Percentiles rank a stretch among this genome's conserved stretches.
These are phyloP conservation scores for Tigriopus californicus DNA, from an alignment of 2,888 invertebrate genomes.

Conservation along the genomic window DNA sequence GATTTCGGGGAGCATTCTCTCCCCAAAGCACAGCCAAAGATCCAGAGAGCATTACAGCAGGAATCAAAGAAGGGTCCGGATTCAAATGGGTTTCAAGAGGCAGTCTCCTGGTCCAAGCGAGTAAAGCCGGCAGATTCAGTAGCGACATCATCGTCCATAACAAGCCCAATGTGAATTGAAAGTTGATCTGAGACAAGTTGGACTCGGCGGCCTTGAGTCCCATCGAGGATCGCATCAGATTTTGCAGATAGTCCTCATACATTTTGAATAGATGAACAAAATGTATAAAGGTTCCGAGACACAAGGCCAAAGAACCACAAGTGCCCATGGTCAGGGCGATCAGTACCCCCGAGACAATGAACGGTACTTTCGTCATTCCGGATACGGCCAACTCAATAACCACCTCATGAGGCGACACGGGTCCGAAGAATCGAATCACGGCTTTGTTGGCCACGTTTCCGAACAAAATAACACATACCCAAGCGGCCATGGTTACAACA, in stretches of 20 bases:
- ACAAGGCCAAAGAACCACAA: conserved; percentile 52
- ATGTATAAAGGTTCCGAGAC: conserved; percentile 44
- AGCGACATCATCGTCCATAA: conserved; percentile 43
- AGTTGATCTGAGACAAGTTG: conserved; percentile 35
- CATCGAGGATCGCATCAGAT: conserved; percentile 32
- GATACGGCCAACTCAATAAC: conserved; percentile 19
- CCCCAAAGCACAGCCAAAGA: background rate
- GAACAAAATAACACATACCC: conserved; percentile 41
- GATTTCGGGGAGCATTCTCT: background rate
- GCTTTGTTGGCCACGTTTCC: conserved; percentile 49
- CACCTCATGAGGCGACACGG: conserved; percentile 15
- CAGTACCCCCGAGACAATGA: conserved; percentile 42
- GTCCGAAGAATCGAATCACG: conserved; percentile 22
- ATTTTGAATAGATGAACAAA: conserved; percentile 50
- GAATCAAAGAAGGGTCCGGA: conserved; percentile 42
- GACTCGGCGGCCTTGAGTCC: background rate
- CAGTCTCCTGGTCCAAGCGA: conserved; percentile 63
- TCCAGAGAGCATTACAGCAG: conserved; percentile 34
- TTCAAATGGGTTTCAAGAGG: conserved; percentile 37
- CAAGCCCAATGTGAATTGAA: conserved; percentile 51
- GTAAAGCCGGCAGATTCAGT: conserved; percentile 48
- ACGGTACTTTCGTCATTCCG: conserved; percentile 43
- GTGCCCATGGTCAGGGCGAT: conserved; percentile 43
- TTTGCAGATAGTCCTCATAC: conserved; percentile 54
- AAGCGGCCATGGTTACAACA: conserved; percentile 34